A percentile compares a stretch with the other conserved stretches of the same genome.
Evolutionary conservation across 2,113 vertebrate species (phyloP).

Genomic region (Eurypyga helias): DNA sequence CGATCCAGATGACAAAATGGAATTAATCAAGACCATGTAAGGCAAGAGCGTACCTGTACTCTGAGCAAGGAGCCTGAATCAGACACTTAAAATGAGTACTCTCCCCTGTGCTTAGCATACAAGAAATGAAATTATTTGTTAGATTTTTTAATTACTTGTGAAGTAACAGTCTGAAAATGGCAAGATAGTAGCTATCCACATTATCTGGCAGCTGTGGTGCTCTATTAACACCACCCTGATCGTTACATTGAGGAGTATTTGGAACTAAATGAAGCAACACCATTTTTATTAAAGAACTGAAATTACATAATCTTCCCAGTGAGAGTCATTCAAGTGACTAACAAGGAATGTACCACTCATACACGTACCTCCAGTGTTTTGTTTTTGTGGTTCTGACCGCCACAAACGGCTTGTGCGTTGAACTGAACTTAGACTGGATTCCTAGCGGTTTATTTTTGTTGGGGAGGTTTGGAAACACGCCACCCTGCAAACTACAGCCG

Average conservation of each 20-base stretch:
- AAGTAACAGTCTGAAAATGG: background rate
- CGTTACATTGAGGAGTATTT: background rate
- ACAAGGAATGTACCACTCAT: background rate
- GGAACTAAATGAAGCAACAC: background rate
- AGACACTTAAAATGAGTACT: background rate
- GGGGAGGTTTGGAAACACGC: background rate
- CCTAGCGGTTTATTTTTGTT: background rate
- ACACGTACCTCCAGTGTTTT: no score
- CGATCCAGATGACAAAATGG: background rate
- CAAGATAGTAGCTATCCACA: background rate
- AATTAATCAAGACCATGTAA: fast-evolving
- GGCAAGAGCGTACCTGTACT: background rate
- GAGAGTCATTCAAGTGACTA: background rate
- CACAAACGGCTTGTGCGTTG: background rate
- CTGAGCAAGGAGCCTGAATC: background rate
- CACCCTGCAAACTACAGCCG: background rate
- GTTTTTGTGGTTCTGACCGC: background rate
- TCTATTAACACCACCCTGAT: background rate
- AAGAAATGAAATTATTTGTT: background rate
- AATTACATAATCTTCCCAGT: background rate
- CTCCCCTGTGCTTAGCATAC: background rate
- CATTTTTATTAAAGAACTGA: background rate
- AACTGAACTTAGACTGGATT: background rate
- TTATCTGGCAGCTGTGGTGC: background rate
- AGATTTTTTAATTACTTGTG: background rate